Base-by-base conservation (phyloP, 2,797 vertebrate genomes). In the Pyrocephalus nanus region DNA sequence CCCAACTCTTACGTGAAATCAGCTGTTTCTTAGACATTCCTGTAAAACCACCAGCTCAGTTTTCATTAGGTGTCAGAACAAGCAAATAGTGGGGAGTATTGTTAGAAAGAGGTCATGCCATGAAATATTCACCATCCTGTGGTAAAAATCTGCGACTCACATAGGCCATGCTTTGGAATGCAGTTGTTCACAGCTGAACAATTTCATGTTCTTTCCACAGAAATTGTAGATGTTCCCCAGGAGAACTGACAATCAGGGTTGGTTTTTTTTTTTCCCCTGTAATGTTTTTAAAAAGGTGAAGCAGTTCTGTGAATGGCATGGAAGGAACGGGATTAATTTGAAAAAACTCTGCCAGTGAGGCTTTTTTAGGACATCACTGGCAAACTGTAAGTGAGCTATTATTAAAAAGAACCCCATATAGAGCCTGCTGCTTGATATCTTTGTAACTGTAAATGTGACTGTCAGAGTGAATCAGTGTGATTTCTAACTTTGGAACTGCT, bases 1-100 rank as follows among this genome's bases (percentile, higher is more conserved):
- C 15, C 21, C 45, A 72, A 15, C 19, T 3, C 36, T 88, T 62
- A 36, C 27, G 83, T 92, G 14, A 88, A 66, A 71, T 79, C 69
- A 16, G n/a, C 79, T 77, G 1, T 80, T 80, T 50, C 22, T 60
- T 51, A 87, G 86, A 32, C 50, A 21, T 70, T 89, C 70, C 53
- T 87, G 27, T 95, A 36, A 62, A 86, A 71, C 34, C 40, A 73
- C 70, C 70, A 58, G 47, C 64, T 91, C 1, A 1, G 26, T 87
- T 94, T 96, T 89, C 55, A 53, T 65, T 66, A 64, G 75, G 65
- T 91, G 74, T 92, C 92, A 76, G 38, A 92, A 80, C 72, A 79
- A 76, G 26, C 65, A 86, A 96, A 70, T 51, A 87, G 40, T 30
- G 26, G 75, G 86, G 48, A 67, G 61, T 72, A 65, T 66, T 91